phyloP scores from a whole-genome alignment of 2,888 invertebrate genomes.

The Ashinkailepas kermadecensis region DNA sequence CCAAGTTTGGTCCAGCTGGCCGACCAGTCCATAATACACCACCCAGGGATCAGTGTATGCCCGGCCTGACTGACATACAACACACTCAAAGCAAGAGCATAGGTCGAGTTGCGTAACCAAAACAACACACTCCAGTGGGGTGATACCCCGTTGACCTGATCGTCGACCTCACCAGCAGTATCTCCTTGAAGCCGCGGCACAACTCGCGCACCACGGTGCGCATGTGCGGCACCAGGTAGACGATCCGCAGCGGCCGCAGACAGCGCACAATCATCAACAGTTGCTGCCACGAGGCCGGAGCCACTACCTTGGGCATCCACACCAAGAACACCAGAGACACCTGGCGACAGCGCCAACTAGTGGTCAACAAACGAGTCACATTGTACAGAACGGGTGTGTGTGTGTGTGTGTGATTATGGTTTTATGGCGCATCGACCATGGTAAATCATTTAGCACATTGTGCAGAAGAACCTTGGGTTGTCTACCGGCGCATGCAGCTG shows the following conservation, averaged over 20 bases:
- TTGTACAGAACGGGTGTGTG: too few relatives aligned
- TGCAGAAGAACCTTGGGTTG: too few relatives aligned
- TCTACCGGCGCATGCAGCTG: too few relatives aligned
- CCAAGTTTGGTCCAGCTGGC: conserved; percentile 56
- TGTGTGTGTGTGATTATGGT: too few relatives aligned
- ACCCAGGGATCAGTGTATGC: too few relatives aligned
- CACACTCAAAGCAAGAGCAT: too few relatives aligned
- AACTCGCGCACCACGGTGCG: conserved; percentile 97
- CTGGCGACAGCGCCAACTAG: conserved; percentile 46
- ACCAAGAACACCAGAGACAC: conserved; percentile 89
- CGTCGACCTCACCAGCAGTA: conserved; percentile 63
- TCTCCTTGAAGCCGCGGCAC: conserved; percentile 97
- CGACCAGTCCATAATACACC: not conserved
- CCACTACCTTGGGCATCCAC: conserved; percentile 91
- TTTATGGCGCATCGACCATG: too few relatives aligned
- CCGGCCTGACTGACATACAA: too few relatives aligned
- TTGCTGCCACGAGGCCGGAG: conserved; percentile 89
- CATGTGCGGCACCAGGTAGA: conserved; percentile 98
- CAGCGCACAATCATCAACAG: conserved; percentile 93
- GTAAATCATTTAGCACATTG: too few relatives aligned
- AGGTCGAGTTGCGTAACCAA: too few relatives aligned
- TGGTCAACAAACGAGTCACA: too few relatives aligned
- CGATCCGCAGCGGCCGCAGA: conserved; percentile 90
- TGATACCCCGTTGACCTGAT: not conserved
- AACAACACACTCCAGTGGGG: too few relatives aligned